Base-by-base conservation (phyloP, 2,888 invertebrate genomes). In the Steromphala cineraria region DNA sequence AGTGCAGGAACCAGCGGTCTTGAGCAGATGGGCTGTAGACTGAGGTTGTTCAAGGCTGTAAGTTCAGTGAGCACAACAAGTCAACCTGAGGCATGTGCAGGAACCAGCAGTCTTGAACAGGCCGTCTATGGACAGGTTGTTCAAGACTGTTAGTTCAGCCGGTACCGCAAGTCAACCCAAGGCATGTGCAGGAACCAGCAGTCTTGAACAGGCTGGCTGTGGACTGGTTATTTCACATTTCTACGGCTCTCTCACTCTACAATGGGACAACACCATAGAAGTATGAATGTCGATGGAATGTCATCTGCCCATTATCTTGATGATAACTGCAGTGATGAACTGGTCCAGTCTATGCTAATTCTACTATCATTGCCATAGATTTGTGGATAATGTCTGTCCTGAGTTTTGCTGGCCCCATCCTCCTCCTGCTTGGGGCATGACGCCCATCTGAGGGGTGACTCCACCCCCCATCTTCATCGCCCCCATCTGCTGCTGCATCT, bases 401-500 rank as follows among this genome's bases (percentile, higher is more conserved):
- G 85, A 81, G 55, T 83, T 83, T 13, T 82, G 83, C 7, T 80
- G 83, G 8, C 87, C 87, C 85, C 89, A 87, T 13, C 86, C 83
- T 77, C 83, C 85, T n/a, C 84, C 86, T 52, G 82, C 78, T 21
- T 86, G 86, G 62, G 83, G 85, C 80, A 87, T 82, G 80, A 83
- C 80, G n/a, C 84, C 82, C 67, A 82, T 83, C 62, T 83, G 85
- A n/a, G 81, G 81, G 15, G 82, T 52, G 53, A 75, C 74, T n/a
- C 67, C 40, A 21, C 71, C 83, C 4, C 84, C 86, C 15, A 90
- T 76, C 31, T 86, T 84, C 87, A 91, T 88, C 40, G 86, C 83
- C 13, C 87, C 83, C 90, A 91, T 91, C 82, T 90, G 91, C 67
- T 90, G 89, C 83, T 91, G 90, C 88, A 91, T 89, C 90, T 90